Evolutionary conservation across 2,797 vertebrate species (phyloP), one percentile per base, ranked within the genome.

Genomic region (Enteromius radiatus): DNA sequence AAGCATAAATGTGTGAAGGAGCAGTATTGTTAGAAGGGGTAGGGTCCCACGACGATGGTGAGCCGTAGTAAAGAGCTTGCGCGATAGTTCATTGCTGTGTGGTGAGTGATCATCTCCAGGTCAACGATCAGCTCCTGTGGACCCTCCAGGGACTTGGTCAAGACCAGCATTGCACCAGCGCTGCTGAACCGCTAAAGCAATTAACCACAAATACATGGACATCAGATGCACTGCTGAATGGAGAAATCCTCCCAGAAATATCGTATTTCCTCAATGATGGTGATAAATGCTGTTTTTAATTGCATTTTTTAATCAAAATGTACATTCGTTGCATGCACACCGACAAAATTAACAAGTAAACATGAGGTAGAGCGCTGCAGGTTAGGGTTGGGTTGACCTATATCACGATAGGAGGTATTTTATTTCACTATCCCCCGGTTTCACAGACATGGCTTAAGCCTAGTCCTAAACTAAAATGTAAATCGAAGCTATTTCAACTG

Each of bases 61-160:
- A 99, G 87, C 88, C 97, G 94, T 85, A 99, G 92, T 94, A 99
- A 94, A 0, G 98, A 98, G 93, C 95, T 98, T 80, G 96, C 94
- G 77, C 96, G 97, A 88, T 96, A 98, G 87, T 96, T 98, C 92
- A 97, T 96, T 89, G 93, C 87, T 78, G 94, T 95, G 92, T 96
- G 97, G 90, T 97, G 96, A 12, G 97, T 99, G 91, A 98, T 89
- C 98, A 99, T 98, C 95, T 99, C 98, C 92, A 99, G 95, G 90
- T 99, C 98, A 87, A 99, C 95, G 0, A 98, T 91, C 68, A 96
- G 94, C 91, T 99, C 98, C 89, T 95, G 91, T 21, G 98, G 98
- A 81, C 97, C 98, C 0, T 95, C 84, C 74, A 99, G 92, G 0
- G 96, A 93, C 87, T 97, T 98, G 91, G 97, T 96, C 88, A 99